Percentiles rank a stretch among this genome's conserved stretches.
Evolutionary conservation across 1,140 invertebrate species (phyloP).

Genomic region (Rhyacophila brunnea): DNA sequence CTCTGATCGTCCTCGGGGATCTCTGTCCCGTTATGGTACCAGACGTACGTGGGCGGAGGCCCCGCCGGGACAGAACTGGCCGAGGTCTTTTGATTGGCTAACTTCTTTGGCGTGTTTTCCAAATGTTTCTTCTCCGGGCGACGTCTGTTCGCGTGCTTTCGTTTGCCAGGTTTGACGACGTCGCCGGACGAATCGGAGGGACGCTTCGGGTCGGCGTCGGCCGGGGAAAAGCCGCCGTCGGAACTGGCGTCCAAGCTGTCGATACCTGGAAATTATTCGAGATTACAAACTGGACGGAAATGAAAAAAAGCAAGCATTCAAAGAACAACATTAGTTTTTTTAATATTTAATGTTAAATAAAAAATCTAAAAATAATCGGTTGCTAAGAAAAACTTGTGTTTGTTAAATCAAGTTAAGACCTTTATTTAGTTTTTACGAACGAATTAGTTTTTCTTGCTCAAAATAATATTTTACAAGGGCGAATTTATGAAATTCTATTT

Average conservation of each 20-base stretch:
- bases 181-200: neutral
- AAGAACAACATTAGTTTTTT: too few species aligned
- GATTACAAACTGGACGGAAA: too few species aligned
- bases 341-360: too few species aligned
- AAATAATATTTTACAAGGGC: too few species aligned
- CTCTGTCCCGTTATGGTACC: slow-evolving; percentile 28
- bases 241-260: neutral
- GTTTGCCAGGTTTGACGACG: neutral
- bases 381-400: too few species aligned
- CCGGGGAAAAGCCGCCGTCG: slow-evolving; percentile 12
- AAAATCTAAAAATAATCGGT: too few species aligned
- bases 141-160: slow-evolving; percentile 3
- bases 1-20: slow-evolving; percentile 16
- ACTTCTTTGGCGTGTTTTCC: slow-evolving; percentile 5
- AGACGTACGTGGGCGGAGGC: slow-evolving; percentile 15
- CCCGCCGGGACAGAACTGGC: neutral
- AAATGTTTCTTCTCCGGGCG: slow-evolving; percentile 15
- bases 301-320: too few species aligned
- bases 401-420: too few species aligned
- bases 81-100: neutral
- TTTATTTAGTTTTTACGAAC: too few species aligned
- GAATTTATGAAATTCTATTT: too few species aligned
- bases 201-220: slow-evolving; percentile 1
- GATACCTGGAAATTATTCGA: neutral
- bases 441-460: too few species aligned